Conservation (phyloP, 2,113 vertebrate genomes). For the Gasterosteus aculeatus region DNA sequence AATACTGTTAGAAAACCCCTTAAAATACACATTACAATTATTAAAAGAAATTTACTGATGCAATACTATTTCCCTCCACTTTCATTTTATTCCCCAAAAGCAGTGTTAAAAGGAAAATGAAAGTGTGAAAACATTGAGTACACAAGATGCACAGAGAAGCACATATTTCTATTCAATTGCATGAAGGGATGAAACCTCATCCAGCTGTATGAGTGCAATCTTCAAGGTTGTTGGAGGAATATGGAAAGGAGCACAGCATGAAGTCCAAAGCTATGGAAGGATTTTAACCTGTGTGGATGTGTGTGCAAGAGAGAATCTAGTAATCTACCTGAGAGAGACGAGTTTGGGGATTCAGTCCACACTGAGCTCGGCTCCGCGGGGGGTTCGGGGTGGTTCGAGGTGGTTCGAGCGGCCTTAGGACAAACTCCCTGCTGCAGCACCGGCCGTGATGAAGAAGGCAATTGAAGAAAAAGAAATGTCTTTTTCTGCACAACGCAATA, state of each 20-base stretch:
- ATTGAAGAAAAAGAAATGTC: constrained; percentile 31
- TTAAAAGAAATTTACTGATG: neutral
- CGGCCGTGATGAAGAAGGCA: constrained; percentile 52
- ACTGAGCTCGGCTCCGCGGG: constrained; percentile 54
- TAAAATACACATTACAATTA: neutral
- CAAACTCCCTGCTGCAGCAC: constrained; percentile 41
- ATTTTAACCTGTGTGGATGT: neutral
- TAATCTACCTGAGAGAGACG: constrained; percentile 53
- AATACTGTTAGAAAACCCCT: neutral
- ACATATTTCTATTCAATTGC: neutral
- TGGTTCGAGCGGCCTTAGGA: constrained; percentile 12
- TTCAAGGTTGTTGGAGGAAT: constrained; percentile 53
- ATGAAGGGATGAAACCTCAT: constrained; percentile 12
- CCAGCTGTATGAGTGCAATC: constrained; percentile 8
- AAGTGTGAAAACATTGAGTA: neutral
- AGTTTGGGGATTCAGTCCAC: constrained; percentile 64
- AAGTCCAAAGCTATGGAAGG: constrained; percentile 43
- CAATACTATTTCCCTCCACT: neutral
- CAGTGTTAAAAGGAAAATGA: neutral
- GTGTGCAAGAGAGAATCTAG: neutral
- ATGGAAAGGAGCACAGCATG: constrained; percentile 56
- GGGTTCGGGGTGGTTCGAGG: constrained; percentile 8
- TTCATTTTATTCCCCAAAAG: neutral
- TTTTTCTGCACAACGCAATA: constrained; percentile 30
- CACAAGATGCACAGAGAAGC: neutral